Base-by-base conservation (phyloP, 2,888 invertebrate species). In the Sylvicola cinctus region DNA sequence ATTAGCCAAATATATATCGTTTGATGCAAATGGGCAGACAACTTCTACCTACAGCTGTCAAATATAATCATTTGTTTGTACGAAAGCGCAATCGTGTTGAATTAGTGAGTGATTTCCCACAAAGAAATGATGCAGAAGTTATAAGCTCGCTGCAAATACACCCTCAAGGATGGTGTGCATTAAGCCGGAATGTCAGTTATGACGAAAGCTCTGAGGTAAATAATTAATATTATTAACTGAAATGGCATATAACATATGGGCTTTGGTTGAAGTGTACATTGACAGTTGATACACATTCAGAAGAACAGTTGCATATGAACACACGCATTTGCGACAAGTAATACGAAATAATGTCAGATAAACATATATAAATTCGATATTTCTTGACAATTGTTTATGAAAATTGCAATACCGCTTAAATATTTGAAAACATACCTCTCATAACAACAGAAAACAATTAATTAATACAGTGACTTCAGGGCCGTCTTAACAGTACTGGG, bases 111-210 rank as follows among this genome's bases (percentile, higher is more conserved):
- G 93, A 93, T 61, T 91, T 91, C 57, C 88, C 90, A 0, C 61
- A 63, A 4, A 70, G 70, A 2, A 81, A 88, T 50, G 81, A 85
- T 41, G 88, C 90, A 1, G 85, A 88, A 54, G 80, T 87, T 36
- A 81, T 93, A 41, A 80, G 85, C 43, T 84, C 90, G 2, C 61
- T 93, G 38, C 75, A 83, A 68, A 72, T 87, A 40, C 88, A 88
- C 54, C 88, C 88, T 1, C 76, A 83, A 51, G 84, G 88, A 13
- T 87, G 85, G 78, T 81, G 80, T 51, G 80, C 81, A 13, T 61
- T 88, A 25, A 84, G 85, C 36, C 68, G 91, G 42, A 90, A 88
- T 57, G 78, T 87, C 36, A 84, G 80, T 47, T 73, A 71, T 40
- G 76, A 80, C 45, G 87, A 90, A 51, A 70, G 69, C 48, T 78